Percentiles rank a stretch among this genome's conserved stretches.
Evolutionary conservation across 2,888 invertebrate species (phyloP).

Genomic region (Parelbella ahira): DNA sequence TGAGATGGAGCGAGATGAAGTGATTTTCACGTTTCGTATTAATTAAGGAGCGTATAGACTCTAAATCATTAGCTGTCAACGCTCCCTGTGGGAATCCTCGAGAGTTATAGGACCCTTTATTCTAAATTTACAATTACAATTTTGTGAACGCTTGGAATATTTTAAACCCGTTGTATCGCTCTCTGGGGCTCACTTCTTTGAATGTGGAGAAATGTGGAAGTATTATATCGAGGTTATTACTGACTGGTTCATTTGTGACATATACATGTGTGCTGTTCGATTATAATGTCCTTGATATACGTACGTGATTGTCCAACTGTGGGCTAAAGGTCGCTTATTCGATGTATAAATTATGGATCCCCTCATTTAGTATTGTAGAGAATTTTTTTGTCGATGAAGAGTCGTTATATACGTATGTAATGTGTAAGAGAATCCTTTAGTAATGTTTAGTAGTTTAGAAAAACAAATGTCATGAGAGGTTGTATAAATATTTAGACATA

Average conservation of each 20-base stretch:
- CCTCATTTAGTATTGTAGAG: no score
- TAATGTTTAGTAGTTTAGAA: no score
- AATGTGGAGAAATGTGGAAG: slow-evolving; percentile 25
- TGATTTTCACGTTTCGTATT: slow-evolving; percentile 53
- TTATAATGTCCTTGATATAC: slow-evolving; percentile 16
- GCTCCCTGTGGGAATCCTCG: slow-evolving; percentile 76
- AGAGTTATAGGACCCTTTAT: slow-evolving; percentile 77
- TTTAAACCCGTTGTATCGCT: slow-evolving; percentile 61
- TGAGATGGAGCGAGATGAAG: slow-evolving; percentile 49
- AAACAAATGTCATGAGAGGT: no score
- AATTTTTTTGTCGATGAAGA: no score
- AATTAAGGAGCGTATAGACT: slow-evolving; percentile 70
- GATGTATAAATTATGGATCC: no score
- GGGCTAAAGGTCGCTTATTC: slow-evolving; percentile 17
- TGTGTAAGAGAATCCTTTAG: no score
- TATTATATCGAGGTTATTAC: slow-evolving; percentile 20
- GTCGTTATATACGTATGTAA: no score
- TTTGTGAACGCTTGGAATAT: slow-evolving; percentile 70
- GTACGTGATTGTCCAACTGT: slow-evolving; percentile 15
- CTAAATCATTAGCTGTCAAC: slow-evolving; percentile 77
- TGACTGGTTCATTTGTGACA: slow-evolving; percentile 17
- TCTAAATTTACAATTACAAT: slow-evolving; percentile 80
- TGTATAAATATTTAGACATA: no score
- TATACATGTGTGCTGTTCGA: slow-evolving; percentile 2
- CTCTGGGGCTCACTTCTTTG: slow-evolving; percentile 44